A percentile compares a stretch with the other conserved stretches of the same genome.
Conservation (phyloP, 2,888 invertebrate species). For the Pseudeuparius sepicola region DNA sequence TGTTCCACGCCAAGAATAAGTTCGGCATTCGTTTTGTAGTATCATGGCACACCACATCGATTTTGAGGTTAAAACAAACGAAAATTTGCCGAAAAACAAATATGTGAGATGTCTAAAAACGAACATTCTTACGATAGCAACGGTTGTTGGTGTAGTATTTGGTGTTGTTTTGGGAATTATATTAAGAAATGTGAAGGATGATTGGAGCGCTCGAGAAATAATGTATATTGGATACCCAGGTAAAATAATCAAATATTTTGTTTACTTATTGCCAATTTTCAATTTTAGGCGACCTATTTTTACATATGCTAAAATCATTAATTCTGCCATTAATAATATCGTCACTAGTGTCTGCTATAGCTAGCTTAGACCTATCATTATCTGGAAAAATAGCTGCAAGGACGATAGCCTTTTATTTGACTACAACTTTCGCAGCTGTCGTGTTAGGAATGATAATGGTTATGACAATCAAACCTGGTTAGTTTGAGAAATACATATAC, state of each 20-base stretch:
- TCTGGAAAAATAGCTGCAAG: constrained; percentile 57
- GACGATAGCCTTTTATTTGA: constrained; percentile 57
- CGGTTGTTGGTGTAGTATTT: constrained; percentile 47
- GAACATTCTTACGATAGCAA: constrained; percentile 48
- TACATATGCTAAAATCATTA: constrained; percentile 62
- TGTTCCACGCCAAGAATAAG: too few species aligned
- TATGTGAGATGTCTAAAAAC: constrained; percentile 31
- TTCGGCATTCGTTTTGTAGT: too few species aligned
- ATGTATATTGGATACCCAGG: constrained; percentile 62
- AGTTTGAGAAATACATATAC: too few species aligned
- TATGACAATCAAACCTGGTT: constrained; percentile 53
- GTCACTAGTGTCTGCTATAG: constrained; percentile 56
- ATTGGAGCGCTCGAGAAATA: constrained; percentile 49
- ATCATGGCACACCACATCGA: too few species aligned
- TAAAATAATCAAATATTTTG: constrained; percentile 1
- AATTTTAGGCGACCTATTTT: constrained; percentile 47
- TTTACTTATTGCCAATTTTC: too few species aligned
- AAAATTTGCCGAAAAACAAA: too few species aligned
- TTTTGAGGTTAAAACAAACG: too few species aligned
- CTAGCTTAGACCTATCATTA: constrained; percentile 55
- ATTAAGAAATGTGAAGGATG: constrained; percentile 35
- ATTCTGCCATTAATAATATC: constrained; percentile 64
- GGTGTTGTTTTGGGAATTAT: constrained; percentile 46
- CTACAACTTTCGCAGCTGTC: constrained; percentile 60
- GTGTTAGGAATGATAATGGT: constrained; percentile 63